Evolutionary conservation across 2,113 vertebrate genomes (phyloP).

Genomic region (Python bivittatus): DNA sequence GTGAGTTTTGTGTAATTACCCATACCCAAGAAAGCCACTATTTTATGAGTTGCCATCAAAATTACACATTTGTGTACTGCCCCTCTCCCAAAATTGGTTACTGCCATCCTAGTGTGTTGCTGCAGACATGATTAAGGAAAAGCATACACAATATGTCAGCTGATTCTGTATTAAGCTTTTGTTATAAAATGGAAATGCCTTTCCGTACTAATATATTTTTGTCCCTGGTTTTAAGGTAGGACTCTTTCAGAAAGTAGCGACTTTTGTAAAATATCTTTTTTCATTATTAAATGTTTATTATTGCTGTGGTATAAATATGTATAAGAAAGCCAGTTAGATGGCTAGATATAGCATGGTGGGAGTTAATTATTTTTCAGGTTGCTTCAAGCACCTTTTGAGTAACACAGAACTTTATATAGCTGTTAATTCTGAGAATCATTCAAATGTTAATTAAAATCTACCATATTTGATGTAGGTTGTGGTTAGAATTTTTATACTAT

Average conservation of each 20-base stretch:
- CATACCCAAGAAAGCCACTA: background rate
- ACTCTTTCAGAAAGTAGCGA: conserved; percentile 20
- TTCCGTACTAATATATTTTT: background rate
- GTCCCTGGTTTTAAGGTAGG: background rate
- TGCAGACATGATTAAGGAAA: background rate
- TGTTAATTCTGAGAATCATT: conserved; percentile 12
- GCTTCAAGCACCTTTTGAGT: conserved; percentile 11
- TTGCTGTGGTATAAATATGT: no score
- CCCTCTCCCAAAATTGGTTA: background rate
- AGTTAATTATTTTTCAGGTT: background rate
- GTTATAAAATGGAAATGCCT: background rate
- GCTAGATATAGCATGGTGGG: background rate
- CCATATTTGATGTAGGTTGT: background rate
- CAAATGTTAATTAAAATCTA: background rate
- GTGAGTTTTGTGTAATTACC: background rate
- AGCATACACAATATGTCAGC: background rate
- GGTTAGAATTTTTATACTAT: conserved; percentile 5
- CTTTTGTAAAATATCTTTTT: background rate
- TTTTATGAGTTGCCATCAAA: no score
- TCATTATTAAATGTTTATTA: background rate
- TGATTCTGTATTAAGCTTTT: background rate
- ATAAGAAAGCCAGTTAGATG: background rate
- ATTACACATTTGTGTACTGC: background rate
- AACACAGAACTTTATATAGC: no score
- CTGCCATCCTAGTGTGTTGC: background rate